Evolutionary conservation across 2,888 invertebrate genomes (phyloP).

Genomic region (Panopea generosa): DNA sequence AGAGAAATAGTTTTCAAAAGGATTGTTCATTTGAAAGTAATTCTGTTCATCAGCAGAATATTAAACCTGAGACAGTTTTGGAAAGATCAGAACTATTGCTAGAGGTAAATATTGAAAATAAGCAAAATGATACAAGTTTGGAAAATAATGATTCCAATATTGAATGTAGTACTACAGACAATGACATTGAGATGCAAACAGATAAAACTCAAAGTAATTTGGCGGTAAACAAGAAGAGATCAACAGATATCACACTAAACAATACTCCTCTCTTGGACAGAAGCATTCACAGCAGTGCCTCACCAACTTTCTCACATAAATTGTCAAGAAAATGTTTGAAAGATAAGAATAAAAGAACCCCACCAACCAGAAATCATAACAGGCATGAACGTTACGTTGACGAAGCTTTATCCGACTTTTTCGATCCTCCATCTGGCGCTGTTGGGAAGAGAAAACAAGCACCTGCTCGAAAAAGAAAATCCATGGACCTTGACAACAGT

Average conservation of each 20-base stretch:
- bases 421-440: constrained; percentile 68
- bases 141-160: too few relatives aligned
- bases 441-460: constrained; percentile 57
- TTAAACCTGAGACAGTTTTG: too few relatives aligned
- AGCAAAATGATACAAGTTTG: too few relatives aligned
- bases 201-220: too few relatives aligned
- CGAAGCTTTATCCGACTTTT: constrained; percentile 69
- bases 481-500: constrained; percentile 15
- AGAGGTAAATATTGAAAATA: too few relatives aligned
- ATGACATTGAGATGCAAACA: too few relatives aligned
- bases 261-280: too few relatives aligned
- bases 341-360: constrained; percentile 1
- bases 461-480: constrained; percentile 53
- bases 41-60: too few relatives aligned
- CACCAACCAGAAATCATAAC: not conserved
- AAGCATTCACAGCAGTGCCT: not conserved
- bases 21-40: not conserved
- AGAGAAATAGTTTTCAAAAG: constrained; percentile 20
- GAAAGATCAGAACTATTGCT: too few relatives aligned
- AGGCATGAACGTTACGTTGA: constrained; percentile 38
- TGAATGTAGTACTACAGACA: too few relatives aligned
- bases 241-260: too few relatives aligned
- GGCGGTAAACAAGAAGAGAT: too few relatives aligned
- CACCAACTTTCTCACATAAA: constrained; percentile 45
- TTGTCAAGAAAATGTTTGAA: constrained; percentile 11